Percentiles rank a stretch among this genome's conserved stretches.
Evolutionary conservation across 2,888 invertebrate species (phyloP).

Genomic region (Trachelus tabidus): DNA sequence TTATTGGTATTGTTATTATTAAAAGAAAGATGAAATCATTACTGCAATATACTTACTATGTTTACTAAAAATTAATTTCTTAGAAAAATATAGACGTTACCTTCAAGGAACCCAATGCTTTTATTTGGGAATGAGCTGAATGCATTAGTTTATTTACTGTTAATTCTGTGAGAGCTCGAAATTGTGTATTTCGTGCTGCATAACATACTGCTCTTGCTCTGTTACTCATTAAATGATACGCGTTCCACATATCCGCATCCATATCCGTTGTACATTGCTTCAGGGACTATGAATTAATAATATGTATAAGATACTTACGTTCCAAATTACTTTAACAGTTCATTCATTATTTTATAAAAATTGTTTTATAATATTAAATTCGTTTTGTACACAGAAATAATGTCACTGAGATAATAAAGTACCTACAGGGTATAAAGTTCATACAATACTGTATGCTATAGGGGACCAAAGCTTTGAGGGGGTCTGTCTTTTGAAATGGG

Average conservation of each 20-base stretch:
- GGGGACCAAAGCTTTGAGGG: constrained; percentile 23
- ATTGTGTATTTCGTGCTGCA: constrained; percentile 73
- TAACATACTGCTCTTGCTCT: constrained; percentile 77
- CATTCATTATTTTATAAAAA: background rate
- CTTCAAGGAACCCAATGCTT: constrained; percentile 65
- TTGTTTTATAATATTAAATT: constrained; percentile 1
- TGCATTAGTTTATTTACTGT: constrained; percentile 74
- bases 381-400: constrained; percentile 12
- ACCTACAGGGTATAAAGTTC: background rate
- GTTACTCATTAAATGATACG: constrained; percentile 77
- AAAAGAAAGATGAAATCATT: background rate
- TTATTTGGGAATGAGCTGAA: constrained; percentile 68
- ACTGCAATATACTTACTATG: background rate
- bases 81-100: constrained; percentile 44
- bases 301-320: constrained; percentile 18
- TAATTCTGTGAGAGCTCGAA: constrained; percentile 73
- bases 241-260: constrained; percentile 77
- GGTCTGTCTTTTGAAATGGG: constrained; percentile 18
- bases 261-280: constrained; percentile 74
- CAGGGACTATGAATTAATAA: constrained; percentile 64
- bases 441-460: background rate
- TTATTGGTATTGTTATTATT: background rate
- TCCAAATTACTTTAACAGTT: background rate
- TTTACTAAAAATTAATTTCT: background rate
- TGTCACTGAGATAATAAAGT: constrained; percentile 17